Evolutionary conservation across 2,113 vertebrate genomes (phyloP).

Genomic region (Ia io): DNA sequence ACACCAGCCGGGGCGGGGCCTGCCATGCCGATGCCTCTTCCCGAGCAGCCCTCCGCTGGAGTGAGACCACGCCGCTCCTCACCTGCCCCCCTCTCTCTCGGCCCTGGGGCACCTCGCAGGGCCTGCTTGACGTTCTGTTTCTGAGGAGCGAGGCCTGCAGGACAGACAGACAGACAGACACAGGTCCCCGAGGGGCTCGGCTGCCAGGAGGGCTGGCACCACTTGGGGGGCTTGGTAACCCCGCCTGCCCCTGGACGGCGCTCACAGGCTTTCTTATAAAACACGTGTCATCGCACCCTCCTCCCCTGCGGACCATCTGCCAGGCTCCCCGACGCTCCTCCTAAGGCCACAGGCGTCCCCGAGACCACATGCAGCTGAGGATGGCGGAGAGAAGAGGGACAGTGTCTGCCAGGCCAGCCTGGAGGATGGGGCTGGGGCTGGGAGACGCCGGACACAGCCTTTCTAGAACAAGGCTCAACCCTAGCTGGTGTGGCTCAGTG

Average conservation of each 20-base stretch:
- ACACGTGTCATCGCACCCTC: too few relatives aligned
- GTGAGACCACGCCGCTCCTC: fast-evolving
- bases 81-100: too few relatives aligned
- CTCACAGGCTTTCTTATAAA: too few relatives aligned
- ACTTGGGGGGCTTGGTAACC: neutral
- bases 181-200: fast-evolving
- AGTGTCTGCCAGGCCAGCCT: neutral
- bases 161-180: too few relatives aligned
- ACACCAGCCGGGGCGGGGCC: too few relatives aligned
- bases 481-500: too few relatives aligned
- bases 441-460: neutral
- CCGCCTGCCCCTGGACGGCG: neutral
- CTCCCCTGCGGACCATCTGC: too few relatives aligned
- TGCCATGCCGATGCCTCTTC: neutral
- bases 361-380: too few relatives aligned
- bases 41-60: neutral
- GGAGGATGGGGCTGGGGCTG: neutral
- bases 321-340: too few relatives aligned
- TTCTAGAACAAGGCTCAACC: neutral
- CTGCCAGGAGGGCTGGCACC: neutral
- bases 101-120: too few relatives aligned
- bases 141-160: neutral
- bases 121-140: neutral
- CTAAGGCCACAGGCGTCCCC: neutral
- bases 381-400: too few relatives aligned